phyloP scores from a whole-genome alignment of 2,797 vertebrate genomes.

The Morelia viridis region DNA sequence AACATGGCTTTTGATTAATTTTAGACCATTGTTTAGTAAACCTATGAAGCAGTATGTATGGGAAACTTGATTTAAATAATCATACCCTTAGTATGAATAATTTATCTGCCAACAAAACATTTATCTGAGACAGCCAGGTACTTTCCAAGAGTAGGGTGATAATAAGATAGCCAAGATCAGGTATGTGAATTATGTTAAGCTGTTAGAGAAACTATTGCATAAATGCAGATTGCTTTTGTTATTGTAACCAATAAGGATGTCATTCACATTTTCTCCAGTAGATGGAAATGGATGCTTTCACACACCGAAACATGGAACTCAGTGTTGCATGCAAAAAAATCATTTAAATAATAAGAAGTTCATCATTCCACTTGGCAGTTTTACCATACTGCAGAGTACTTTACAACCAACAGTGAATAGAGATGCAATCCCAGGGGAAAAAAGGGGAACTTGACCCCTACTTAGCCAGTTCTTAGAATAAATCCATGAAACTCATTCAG shows the following conservation, averaged over 20 bases:
- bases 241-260: background rate
- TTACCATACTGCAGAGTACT: background rate
- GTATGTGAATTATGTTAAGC: background rate
- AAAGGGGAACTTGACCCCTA: background rate
- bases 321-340: background rate
- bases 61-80: background rate
- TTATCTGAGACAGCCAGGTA: background rate
- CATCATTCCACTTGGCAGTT: background rate
- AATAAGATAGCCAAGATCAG: background rate
- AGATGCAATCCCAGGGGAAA: background rate
- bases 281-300: constrained; percentile 66
- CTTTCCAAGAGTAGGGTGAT: background rate
- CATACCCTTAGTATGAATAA: background rate
- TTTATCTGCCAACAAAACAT: background rate
- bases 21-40: background rate
- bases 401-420: background rate
- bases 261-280: constrained; percentile 64
- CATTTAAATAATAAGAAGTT: background rate
- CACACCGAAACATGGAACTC: background rate
- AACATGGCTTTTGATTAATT: background rate
- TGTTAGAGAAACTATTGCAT: background rate
- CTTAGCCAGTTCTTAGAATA: background rate
- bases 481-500: background rate
- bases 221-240: background rate
- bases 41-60: background rate